Conservation (phyloP, 2,888 invertebrate species). For the Chromoteleia sp. region DNA sequence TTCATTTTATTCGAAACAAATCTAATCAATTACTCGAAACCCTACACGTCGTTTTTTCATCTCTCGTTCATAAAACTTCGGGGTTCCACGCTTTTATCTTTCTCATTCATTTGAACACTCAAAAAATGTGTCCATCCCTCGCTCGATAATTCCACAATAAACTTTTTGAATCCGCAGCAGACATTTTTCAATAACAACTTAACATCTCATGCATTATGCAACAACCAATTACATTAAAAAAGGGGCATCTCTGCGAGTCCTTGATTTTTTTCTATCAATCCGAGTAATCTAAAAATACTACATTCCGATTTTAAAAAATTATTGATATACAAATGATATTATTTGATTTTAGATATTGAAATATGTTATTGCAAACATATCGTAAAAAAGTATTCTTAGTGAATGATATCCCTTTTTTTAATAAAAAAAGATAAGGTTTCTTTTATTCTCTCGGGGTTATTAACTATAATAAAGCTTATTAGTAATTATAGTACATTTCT, state of each 20-base stretch:
- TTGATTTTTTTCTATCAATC: no score
- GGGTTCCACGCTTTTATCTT: neutral
- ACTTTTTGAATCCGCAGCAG: conserved; percentile 5
- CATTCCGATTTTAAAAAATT: no score
- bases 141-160: conserved; percentile 14
- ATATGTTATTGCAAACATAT: no score
- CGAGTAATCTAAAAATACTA: no score
- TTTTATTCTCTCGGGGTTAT: no score
- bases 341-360: no score
- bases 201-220: conserved; percentile 5
- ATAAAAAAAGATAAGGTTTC: no score
- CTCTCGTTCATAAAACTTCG: conserved; percentile 15
- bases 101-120: conserved; percentile 1
- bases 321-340: no score
- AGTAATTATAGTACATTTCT: no score
- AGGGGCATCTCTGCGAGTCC: neutral
- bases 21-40: conserved; percentile 8
- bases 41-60: conserved; percentile 1
- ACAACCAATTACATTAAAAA: conserved; percentile 14
- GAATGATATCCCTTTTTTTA: no score
- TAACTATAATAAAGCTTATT: no score
- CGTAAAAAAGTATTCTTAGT: no score
- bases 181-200: conserved; percentile 11
- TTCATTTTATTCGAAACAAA: conserved; percentile 1
- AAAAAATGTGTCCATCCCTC: neutral